A percentile compares a stretch with the other conserved stretches of the same genome.
phyloP scores from a whole-genome alignment of 2,113 vertebrate genomes.

The Epinephelus cyanopodus region DNA sequence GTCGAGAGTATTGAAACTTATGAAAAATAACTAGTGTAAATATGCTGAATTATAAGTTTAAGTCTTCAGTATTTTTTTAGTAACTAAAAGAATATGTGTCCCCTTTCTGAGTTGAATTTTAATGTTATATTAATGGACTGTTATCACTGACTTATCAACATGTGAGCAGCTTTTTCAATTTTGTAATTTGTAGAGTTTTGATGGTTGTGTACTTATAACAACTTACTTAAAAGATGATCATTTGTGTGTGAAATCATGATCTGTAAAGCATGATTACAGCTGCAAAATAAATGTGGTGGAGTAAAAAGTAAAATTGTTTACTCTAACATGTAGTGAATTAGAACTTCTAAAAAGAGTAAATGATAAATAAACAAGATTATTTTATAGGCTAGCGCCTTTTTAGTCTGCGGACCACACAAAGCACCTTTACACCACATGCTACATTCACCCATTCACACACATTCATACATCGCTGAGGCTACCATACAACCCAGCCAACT shows the following conservation, averaged over 20 bases:
- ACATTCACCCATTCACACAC: too few species aligned
- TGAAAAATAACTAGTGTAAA: neutral
- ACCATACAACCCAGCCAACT: too few species aligned
- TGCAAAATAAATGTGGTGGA: too few species aligned
- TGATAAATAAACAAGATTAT: too few species aligned
- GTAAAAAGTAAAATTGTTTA: neutral
- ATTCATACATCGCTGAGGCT: too few species aligned
- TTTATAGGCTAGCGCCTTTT: too few species aligned
- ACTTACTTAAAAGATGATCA: neutral
- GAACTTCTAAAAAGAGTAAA: too few species aligned
- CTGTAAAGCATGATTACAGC: neutral
- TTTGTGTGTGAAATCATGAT: neutral
- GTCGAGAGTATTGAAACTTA: neutral
- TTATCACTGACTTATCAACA: too few species aligned
- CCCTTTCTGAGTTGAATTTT: neutral
- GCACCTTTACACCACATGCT: too few species aligned
- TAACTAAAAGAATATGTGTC: neutral
- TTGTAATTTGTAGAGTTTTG: too few species aligned
- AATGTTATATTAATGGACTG: too few species aligned
- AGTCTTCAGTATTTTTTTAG: neutral
- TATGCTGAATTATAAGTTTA: neutral
- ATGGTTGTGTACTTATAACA: neutral
- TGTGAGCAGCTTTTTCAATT: neutral
- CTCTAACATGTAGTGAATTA: neutral
- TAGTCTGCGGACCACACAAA: too few species aligned